Evolutionary conservation across 1,140 invertebrate species (phyloP).

Genomic region (Cyclina sinensis): DNA sequence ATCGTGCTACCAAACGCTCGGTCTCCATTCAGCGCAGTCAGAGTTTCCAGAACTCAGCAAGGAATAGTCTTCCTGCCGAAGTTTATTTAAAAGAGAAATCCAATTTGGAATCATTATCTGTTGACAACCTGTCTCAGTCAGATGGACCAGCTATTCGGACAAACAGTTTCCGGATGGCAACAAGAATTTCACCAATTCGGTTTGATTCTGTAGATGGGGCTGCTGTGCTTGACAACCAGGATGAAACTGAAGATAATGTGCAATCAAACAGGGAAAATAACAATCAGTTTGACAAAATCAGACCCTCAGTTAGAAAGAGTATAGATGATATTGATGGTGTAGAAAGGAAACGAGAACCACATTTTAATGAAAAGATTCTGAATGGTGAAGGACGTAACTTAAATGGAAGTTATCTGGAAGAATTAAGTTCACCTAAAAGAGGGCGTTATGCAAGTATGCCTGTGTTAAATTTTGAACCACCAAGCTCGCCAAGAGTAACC

Average conservation of each 20-base stretch:
- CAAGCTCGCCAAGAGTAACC: constrained; percentile 9
- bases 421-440: constrained; percentile 48
- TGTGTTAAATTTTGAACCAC: constrained; percentile 31
- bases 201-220: constrained; percentile 41
- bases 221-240: background rate
- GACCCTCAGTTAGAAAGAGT: constrained; percentile 48
- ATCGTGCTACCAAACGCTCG: constrained; percentile 24
- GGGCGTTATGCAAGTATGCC: constrained; percentile 64
- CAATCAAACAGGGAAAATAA: background rate
- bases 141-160: constrained; percentile 38
- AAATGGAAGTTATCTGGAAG: constrained; percentile 56
- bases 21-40: constrained; percentile 51
- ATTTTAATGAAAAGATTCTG: background rate
- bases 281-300: constrained; percentile 21
- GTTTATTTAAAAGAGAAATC: constrained; percentile 10
- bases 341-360: background rate
- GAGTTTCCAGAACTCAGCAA: constrained; percentile 43
- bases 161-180: constrained; percentile 56
- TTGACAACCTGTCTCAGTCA: constrained; percentile 57
- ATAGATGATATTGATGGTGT: constrained; percentile 37
- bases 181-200: constrained; percentile 45
- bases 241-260: background rate
- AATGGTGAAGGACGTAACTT: constrained; percentile 14
- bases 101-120: constrained; percentile 12
- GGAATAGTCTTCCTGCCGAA: background rate